These are phyloP conservation scores for Calameuta pallipes DNA, from an alignment of 2,888 invertebrate genomes.

Conservation along the genomic window DNA sequence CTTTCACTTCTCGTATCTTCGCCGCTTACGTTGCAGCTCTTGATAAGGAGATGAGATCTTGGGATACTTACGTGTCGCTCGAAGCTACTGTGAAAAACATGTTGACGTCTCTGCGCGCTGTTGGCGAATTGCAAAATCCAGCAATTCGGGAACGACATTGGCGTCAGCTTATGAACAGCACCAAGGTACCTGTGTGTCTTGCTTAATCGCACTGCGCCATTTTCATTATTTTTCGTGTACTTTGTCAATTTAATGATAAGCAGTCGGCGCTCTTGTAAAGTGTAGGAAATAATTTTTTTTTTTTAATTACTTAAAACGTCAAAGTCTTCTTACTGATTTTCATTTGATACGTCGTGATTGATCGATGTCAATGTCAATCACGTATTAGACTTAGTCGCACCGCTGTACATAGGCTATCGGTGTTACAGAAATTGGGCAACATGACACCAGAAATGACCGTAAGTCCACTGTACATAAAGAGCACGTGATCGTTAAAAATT, in stretches of 20 bases:
- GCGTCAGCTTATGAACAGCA: conserved; percentile 96
- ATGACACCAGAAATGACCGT: conserved; percentile 67
- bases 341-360: conserved; percentile 4
- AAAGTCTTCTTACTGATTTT: not conserved
- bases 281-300: too few relatives aligned
- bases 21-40: conserved; percentile 67
- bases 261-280: too few relatives aligned
- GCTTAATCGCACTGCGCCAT: not conserved
- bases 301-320: too few relatives aligned
- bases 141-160: conserved; percentile 96
- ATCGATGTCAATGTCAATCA: conserved; percentile 11
- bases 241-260: too few relatives aligned
- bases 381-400: conserved; percentile 54
- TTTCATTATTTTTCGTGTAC: too few relatives aligned
- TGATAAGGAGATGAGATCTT: conserved; percentile 95
- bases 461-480: conserved; percentile 64
- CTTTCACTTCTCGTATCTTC: conserved; percentile 29
- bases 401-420: conserved; percentile 65
- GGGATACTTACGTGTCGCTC: conserved; percentile 90
- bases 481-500: conserved; percentile 31
- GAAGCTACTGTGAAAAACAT: conserved; percentile 97
- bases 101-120: conserved; percentile 93
- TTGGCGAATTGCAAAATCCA: conserved; percentile 95
- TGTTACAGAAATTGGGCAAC: conserved; percentile 66
- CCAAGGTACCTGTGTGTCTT: conserved; percentile 77